Percentiles rank a stretch among this genome's conserved stretches.
Evolutionary conservation across 2,888 invertebrate species (phyloP).

Genomic region (Hyppa rectilinea): DNA sequence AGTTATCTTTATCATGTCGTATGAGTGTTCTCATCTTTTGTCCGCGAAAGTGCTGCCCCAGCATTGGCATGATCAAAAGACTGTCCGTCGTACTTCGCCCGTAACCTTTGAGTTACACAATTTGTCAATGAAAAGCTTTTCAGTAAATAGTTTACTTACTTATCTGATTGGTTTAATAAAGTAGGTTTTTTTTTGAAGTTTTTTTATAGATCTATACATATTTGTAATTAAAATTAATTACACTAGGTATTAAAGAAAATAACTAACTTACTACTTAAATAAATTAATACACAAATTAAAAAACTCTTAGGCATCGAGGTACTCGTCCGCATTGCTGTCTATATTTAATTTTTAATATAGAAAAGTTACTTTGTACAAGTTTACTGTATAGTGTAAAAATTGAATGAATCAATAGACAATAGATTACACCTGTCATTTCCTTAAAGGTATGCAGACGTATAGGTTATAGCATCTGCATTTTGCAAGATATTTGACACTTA

Average conservation of each 20-base stretch:
- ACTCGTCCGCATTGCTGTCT: too few relatives aligned
- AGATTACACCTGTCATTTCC: background rate
- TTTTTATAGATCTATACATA: too few relatives aligned
- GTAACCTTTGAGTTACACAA: constrained; percentile 20
- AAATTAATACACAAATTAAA: too few relatives aligned
- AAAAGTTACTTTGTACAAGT: too few relatives aligned
- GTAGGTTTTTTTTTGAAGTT: too few relatives aligned
- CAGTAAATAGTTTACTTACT: background rate
- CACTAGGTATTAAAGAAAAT: too few relatives aligned
- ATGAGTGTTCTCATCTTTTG: constrained; percentile 53
- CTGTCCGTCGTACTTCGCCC: constrained; percentile 25
- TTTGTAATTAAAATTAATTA: too few relatives aligned
- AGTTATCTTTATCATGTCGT: constrained; percentile 52
- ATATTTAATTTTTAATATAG: background rate
- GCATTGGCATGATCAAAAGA: constrained; percentile 66
- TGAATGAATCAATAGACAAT: background rate
- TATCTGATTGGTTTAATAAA: background rate
- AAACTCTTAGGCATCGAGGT: too few relatives aligned
- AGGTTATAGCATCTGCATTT: background rate
- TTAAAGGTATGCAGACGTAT: background rate
- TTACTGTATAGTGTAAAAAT: background rate
- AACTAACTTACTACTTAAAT: too few relatives aligned
- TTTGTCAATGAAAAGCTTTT: constrained; percentile 17
- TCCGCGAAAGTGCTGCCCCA: constrained; percentile 47
- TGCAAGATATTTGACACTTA: background rate